Base-by-base conservation (phyloP, 2,797 vertebrate species). In the Sylvilagus floridanus region DNA sequence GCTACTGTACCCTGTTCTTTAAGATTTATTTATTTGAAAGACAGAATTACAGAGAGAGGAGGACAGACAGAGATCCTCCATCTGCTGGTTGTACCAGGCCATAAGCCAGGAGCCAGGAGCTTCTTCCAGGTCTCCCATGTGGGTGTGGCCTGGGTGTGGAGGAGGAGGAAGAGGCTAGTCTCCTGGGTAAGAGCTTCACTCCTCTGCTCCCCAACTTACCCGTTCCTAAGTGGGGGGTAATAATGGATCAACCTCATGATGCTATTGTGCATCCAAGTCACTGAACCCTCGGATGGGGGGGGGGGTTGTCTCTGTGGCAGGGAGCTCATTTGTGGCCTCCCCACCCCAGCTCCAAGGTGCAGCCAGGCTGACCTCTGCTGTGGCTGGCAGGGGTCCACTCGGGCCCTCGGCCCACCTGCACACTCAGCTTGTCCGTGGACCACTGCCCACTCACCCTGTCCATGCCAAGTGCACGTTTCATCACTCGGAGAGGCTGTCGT, bases 401-500 rank as follows among this genome's bases (percentile, higher is more conserved):
- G 54, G 68, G n/a, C 62, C 76, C 77, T 57, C 69, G 21, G 28
- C 24, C 65, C 35, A 19, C 16, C 63, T 57, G 63, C 2, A 24
- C 14, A 13, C 52, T 42, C 24, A 63, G 52, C n/a, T 0, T 47
- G 37, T 26, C 82, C 7, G 8, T 11, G 26, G 4, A 52, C 9
- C 2, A 21, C 50, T 79, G 21, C 5, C 82, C 5, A 75, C 42
- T 5, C 16, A 35, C 60, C 52, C 66, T 62, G 0, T 2, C 14
- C 54, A 10, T 9, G 2, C 35, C 0, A 0, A 42, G 13, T 16
- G 32, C 50, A 42, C 6, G 1, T 9, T 47, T 12, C 11, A 21
- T 63, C 28, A 10, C 42, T 72, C 1, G 0, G 19, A 52, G 60
- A 75, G 73, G 47, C 1, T 35, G 30, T 69, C 16, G 12, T 10